phyloP scores from a whole-genome alignment of 2,888 invertebrate species.

The Onthophagus sagittarius region DNA sequence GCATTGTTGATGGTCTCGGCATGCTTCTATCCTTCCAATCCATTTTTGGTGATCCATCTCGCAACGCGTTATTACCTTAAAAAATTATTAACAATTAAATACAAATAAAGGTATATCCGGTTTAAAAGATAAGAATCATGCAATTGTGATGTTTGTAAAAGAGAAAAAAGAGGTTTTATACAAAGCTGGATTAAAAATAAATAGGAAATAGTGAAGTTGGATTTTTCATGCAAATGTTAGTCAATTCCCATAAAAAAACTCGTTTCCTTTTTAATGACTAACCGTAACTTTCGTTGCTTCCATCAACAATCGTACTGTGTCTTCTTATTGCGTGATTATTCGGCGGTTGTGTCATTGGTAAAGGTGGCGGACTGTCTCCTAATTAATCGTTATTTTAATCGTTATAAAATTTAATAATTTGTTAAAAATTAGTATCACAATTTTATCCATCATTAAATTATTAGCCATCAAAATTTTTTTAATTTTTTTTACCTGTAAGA shows the following conservation, averaged over 20 bases:
- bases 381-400: slow-evolving; percentile 32
- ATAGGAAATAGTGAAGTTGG: background rate
- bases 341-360: slow-evolving; percentile 56
- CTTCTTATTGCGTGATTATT: slow-evolving; percentile 38
- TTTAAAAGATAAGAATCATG: slow-evolving; percentile 10
- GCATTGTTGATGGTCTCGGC: slow-evolving; percentile 33
- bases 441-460: too few species aligned
- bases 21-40: slow-evolving; percentile 29
- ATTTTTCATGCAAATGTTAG: background rate
- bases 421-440: too few species aligned
- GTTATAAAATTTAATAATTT: background rate
- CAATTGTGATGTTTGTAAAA: background rate
- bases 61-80: slow-evolving; percentile 22
- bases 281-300: slow-evolving; percentile 44
- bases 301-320: slow-evolving; percentile 39
- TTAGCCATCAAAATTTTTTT: too few species aligned
- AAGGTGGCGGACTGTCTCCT: slow-evolving; percentile 58
- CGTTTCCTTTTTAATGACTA: slow-evolving; percentile 33
- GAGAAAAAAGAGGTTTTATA: slow-evolving; percentile 9
- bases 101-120: background rate
- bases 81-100: slow-evolving; percentile 20
- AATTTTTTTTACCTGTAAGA: slow-evolving; percentile 39
- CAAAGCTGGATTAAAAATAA: background rate
- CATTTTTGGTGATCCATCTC: slow-evolving; percentile 30
- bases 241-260: slow-evolving; percentile 21